Percentiles rank a stretch among this genome's conserved stretches.
phyloP scores from a whole-genome alignment of 2,888 invertebrate species.

The Halictus ligatus region DNA sequence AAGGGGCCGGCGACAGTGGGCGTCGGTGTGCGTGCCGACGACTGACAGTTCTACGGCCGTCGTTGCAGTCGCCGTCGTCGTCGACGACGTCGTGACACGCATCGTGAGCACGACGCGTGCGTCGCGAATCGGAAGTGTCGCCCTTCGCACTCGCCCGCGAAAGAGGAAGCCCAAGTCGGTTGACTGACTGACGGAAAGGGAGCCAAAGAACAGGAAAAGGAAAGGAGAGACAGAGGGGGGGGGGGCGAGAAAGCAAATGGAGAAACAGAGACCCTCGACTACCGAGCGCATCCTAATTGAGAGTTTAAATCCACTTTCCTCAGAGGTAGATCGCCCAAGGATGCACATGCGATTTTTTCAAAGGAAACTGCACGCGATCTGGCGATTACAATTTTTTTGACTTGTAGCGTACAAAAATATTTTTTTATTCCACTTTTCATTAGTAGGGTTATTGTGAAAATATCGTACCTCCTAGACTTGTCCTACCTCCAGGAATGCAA shows the following conservation, averaged over 20 bases:
- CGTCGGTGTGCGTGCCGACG: slow-evolving; percentile 58
- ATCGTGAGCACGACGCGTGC: slow-evolving; percentile 72
- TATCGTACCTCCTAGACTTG: not conserved
- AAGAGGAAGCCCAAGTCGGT: slow-evolving; percentile 32
- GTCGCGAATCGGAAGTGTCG: slow-evolving; percentile 79
- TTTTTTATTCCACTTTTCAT: not conserved
- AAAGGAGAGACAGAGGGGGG: not conserved
- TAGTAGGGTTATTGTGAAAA: not conserved
- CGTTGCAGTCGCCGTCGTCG: slow-evolving; percentile 38
- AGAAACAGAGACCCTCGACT: not conserved
- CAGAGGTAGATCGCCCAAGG: not conserved
- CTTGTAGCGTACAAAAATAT: not conserved
- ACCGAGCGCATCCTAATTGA: slow-evolving; percentile 6
- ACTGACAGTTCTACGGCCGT: slow-evolving; percentile 24
- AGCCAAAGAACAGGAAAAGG: not conserved
- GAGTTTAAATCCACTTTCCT: not conserved
- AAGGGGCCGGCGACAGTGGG: slow-evolving; percentile 28
- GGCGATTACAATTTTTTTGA: not conserved
- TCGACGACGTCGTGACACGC: slow-evolving; percentile 66
- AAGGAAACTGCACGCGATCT: not conserved
- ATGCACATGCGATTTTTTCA: not conserved
- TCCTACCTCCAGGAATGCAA: not conserved
- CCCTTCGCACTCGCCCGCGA: slow-evolving; percentile 77
- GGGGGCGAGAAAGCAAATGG: not conserved
- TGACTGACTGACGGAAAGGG: slow-evolving; percentile 10